Base-by-base conservation (phyloP, 2,113 vertebrate species). In the Neodontobutis hainanensis region DNA sequence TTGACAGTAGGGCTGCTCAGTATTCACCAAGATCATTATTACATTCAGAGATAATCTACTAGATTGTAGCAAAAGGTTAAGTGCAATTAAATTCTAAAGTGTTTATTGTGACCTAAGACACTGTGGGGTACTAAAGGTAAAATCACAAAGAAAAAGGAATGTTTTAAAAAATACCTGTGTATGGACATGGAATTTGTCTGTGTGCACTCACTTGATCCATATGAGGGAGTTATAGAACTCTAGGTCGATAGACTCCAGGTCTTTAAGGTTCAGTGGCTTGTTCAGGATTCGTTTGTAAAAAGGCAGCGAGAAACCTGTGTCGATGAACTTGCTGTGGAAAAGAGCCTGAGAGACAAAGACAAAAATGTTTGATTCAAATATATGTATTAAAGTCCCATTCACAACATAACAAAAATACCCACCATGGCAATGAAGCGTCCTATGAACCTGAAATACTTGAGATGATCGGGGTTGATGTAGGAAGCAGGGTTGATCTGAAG, bases 151-250 rank as follows among this genome's bases (percentile, higher is more conserved):
- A 38, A 38, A 38, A 38, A 38, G 36, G 4, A 38, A 4, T 38
- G 48, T 27, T 50, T 50, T 50, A n/a, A n/a, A n/a, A n/a, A n/a
- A n/a, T n/a, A n/a, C n/a, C n/a, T n/a, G n/a, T n/a, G n/a, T n/a
- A n/a, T n/a, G n/a, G n/a, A n/a, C n/a, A n/a, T n/a, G n/a, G n/a
- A n/a, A n/a, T n/a, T n/a, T n/a, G n/a, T 27, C 19, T 27, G 19
- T 57, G 12, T 42, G 78, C 83, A 95, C 96, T 94, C 88, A 99
- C 97, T 96, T 99, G 88, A 99, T 97, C 97, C 97, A 99, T 81
- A 99, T 99, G 90, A 99, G 96, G 48, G 97, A 99, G 90, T 98
- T 99, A 87, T 98, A 99, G 90, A 98, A 99, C 88, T 99, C 97
- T 2, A 96, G 95, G 86, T 99, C 97, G 66, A 99, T 94, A 16